These are phyloP conservation scores for Carcinoscorpius rotundicauda DNA, from an alignment of 1,140 invertebrate species.

Conservation along the genomic window DNA sequence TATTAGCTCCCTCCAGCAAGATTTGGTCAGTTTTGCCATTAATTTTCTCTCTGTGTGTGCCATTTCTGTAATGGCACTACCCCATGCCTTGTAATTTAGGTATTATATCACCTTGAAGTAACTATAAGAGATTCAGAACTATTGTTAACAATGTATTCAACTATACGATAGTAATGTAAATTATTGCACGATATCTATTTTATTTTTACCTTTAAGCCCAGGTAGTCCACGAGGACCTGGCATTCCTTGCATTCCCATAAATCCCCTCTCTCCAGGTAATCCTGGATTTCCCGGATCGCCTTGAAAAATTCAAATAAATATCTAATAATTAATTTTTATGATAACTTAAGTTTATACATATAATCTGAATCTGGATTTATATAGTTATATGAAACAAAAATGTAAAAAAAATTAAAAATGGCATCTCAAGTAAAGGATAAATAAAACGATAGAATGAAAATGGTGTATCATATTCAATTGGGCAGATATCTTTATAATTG, in stretches of 20 bases:
- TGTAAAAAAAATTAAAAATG: too few species aligned
- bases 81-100: background rate
- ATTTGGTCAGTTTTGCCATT: background rate
- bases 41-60: background rate
- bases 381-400: too few species aligned
- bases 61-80: background rate
- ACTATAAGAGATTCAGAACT: background rate
- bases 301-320: too few species aligned
- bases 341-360: too few species aligned
- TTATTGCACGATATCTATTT: slow-evolving; percentile 20
- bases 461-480: too few species aligned
- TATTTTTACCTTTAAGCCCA: slow-evolving; percentile 16
- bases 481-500: too few species aligned
- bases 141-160: background rate
- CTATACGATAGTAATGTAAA: slow-evolving; percentile 18
- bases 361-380: too few species aligned
- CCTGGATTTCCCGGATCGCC: slow-evolving; percentile 15
- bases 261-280: slow-evolving; percentile 26
- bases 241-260: slow-evolving; percentile 16
- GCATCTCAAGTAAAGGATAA: too few species aligned
- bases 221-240: slow-evolving; percentile 14
- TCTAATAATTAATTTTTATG: too few species aligned
- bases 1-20: too few species aligned
- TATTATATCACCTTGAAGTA: background rate
- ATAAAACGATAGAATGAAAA: too few species aligned